phyloP scores from a whole-genome alignment of 1,140 invertebrate genomes.

The Ceratoteleas bidentatus region DNA sequence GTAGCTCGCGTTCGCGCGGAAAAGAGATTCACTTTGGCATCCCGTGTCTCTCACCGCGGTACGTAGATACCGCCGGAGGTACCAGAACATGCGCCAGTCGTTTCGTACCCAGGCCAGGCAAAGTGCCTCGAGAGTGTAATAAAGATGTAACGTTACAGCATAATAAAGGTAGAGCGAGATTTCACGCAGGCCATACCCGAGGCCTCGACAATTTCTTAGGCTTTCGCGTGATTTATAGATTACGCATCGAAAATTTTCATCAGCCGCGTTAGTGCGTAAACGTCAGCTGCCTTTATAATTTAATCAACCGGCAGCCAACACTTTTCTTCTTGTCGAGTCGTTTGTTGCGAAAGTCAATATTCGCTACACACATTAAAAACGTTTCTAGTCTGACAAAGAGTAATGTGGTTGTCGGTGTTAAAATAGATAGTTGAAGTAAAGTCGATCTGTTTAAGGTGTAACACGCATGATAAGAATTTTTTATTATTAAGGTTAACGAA shows the following conservation, averaged over 20 bases:
- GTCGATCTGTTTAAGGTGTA: no score
- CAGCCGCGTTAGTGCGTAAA: conserved; percentile 30
- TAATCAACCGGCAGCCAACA: conserved; percentile 15
- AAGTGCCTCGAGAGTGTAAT: conserved; percentile 62
- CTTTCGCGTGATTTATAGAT: conserved; percentile 61
- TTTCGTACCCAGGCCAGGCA: conserved; percentile 35
- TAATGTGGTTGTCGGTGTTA: no score
- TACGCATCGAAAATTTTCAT: conserved; percentile 39
- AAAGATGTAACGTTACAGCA: conserved; percentile 65
- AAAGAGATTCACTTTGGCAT: conserved; percentile 66
- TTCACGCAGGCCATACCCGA: conserved; percentile 37
- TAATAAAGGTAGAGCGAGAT: conserved; percentile 59
- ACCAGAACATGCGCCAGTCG: conserved; percentile 37
- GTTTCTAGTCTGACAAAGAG: no score
- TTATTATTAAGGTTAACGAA: no score
- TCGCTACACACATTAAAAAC: no score
- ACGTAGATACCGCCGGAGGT: conserved; percentile 50
- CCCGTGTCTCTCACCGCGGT: conserved; percentile 45
- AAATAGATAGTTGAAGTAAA: no score
- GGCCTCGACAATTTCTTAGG: conserved; percentile 57
- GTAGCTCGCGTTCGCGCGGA: conserved; percentile 49
- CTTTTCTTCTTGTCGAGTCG: not conserved
- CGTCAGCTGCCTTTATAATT: conserved; percentile 44
- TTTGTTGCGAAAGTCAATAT: no score
- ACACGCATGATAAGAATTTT: no score